A percentile compares a stretch with the other conserved stretches of the same genome.
phyloP scores from a whole-genome alignment of 2,888 invertebrate genomes.

The Odontocerum albicorne region DNA sequence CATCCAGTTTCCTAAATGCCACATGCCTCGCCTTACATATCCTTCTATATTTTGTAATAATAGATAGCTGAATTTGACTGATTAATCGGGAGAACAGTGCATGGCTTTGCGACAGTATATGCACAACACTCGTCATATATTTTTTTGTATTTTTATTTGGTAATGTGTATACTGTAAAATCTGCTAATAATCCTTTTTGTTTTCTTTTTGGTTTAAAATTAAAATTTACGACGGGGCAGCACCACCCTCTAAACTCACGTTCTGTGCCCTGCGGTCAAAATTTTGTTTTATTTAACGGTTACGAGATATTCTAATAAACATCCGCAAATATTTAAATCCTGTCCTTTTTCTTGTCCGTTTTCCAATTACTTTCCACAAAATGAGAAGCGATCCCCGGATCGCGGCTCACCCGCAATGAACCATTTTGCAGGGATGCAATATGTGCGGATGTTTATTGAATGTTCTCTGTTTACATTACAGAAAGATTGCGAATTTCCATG shows the following conservation, averaged over 20 bases:
- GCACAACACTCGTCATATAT: slow-evolving; percentile 24
- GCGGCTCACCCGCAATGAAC: too few species aligned
- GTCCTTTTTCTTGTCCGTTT: background rate
- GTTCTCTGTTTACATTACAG: background rate
- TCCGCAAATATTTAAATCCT: slow-evolving; percentile 12
- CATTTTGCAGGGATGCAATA: background rate
- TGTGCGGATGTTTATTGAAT: slow-evolving; percentile 21
- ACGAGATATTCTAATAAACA: slow-evolving; percentile 14
- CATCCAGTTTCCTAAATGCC: slow-evolving; percentile 28
- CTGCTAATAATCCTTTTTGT: slow-evolving; percentile 23
- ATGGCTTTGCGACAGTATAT: slow-evolving; percentile 35
- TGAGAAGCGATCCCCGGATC: background rate
- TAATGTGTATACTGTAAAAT: slow-evolving; percentile 30
- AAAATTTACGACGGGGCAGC: slow-evolving; percentile 25
- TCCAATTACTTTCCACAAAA: slow-evolving; percentile 8
- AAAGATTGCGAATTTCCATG: slow-evolving; percentile 17
- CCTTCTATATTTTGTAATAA: slow-evolving; percentile 18
- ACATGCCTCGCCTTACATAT: slow-evolving; percentile 26
- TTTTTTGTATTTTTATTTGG: slow-evolving; percentile 23
- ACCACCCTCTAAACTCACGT: slow-evolving; percentile 31
- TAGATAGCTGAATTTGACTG: slow-evolving; percentile 7
- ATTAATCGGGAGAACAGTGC: slow-evolving; percentile 29
- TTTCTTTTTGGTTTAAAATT: slow-evolving; percentile 2
- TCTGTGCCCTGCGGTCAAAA: slow-evolving; percentile 17
- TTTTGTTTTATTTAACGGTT: slow-evolving; percentile 4